Percentiles rank a stretch among this genome's conserved stretches.
Conservation (phyloP, 92 coral and sea anemone genomes). For the Parazoanthus swiftii region DNA sequence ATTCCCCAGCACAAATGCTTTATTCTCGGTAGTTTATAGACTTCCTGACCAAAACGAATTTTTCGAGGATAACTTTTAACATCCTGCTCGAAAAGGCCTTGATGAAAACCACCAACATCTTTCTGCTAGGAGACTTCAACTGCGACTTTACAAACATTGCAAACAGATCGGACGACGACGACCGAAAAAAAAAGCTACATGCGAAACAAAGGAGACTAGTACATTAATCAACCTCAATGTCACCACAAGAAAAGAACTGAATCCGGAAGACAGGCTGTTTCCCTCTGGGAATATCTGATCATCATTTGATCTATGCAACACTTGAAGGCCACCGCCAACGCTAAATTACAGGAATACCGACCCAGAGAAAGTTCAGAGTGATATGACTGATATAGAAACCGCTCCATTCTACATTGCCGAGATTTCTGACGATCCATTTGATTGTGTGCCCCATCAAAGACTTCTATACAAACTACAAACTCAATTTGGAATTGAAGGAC, state of each 20-base stretch:
- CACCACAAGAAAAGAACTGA: slow-evolving; percentile 25
- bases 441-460: not conserved
- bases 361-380: not conserved
- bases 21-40: slow-evolving; percentile 57
- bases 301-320: slow-evolving; percentile 29
- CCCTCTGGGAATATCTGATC: slow-evolving; percentile 40
- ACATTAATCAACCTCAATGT: slow-evolving; percentile 48
- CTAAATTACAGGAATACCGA: not conserved
- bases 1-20: slow-evolving; percentile 36
- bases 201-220: slow-evolving; percentile 39
- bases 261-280: slow-evolving; percentile 25
- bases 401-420: not conserved
- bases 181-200: slow-evolving; percentile 28
- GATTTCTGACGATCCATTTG: not conserved
- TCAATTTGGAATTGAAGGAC: too few relatives aligned
- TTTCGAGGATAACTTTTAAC: slow-evolving; percentile 27
- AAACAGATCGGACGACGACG: not conserved
- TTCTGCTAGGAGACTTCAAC: slow-evolving; percentile 50
- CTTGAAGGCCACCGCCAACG: slow-evolving; percentile 37
- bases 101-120: slow-evolving; percentile 48
- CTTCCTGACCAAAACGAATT: slow-evolving; percentile 37
- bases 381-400: not conserved
- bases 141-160: slow-evolving; percentile 30
- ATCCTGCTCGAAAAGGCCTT: slow-evolving; percentile 46
- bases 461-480: too few relatives aligned